phyloP scores from a whole-genome alignment of 2,888 invertebrate genomes.

The Drosophila suboccidentalis region DNA sequence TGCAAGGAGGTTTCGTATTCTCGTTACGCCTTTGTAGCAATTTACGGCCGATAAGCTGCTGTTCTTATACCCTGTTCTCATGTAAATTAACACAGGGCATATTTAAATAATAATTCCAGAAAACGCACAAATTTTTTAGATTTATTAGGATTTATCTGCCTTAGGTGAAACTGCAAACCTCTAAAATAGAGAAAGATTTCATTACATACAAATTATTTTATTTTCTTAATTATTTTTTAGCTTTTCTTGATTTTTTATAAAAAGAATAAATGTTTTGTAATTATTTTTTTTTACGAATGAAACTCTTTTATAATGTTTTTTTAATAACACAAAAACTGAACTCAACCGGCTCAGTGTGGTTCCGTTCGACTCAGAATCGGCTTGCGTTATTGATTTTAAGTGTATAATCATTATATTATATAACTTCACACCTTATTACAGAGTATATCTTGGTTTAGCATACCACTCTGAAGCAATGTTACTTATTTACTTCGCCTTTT shows the following conservation, averaged over 20 bases:
- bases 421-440: not conserved
- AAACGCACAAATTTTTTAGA: not conserved
- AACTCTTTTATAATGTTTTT: no score
- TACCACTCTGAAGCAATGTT: not conserved
- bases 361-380: no score
- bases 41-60: conserved; percentile 69
- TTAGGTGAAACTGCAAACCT: not conserved
- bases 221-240: no score
- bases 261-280: no score
- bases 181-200: no score
- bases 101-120: not conserved
- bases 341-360: no score
- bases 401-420: not conserved
- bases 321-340: no score
- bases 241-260: no score
- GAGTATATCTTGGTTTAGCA: conserved; percentile 6
- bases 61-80: conserved; percentile 6
- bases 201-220: no score
- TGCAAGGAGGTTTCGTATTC: conserved; percentile 58
- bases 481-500: conserved; percentile 15
- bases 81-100: not conserved
- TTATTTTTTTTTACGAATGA: no score
- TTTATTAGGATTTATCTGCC: not conserved
- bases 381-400: not conserved
- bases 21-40: conserved; percentile 61